Evolutionary conservation across 2,113 vertebrate species (phyloP).

Genomic region (Sciurus niger): DNA sequence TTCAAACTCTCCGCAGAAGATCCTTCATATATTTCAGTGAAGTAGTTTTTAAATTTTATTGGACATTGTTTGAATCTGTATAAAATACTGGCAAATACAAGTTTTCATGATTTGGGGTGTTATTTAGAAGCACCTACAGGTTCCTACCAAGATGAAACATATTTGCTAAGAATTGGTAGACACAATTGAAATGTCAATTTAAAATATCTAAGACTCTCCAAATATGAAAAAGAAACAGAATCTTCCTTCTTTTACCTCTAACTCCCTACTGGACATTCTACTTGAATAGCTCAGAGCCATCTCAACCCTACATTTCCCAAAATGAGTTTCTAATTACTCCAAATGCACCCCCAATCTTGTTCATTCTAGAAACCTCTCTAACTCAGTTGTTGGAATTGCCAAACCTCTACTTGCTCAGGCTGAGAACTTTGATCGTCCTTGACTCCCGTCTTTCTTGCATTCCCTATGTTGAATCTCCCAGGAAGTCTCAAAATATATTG

Average conservation of each 20-base stretch:
- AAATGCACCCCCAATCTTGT: background rate
- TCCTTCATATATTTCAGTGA: slow-evolving; percentile 75
- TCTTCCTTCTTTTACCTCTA: background rate
- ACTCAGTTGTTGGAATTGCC: background rate
- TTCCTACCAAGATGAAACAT: slow-evolving; percentile 78
- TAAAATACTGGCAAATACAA: slow-evolving; percentile 81
- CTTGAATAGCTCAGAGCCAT: background rate
- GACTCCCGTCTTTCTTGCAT: background rate
- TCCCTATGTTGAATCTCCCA: background rate
- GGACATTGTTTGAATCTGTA: slow-evolving; percentile 83
- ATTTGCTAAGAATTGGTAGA: slow-evolving; percentile 67
- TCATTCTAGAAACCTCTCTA: background rate
- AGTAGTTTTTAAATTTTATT: slow-evolving; percentile 78
- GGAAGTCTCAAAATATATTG: background rate
- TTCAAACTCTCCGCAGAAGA: slow-evolving; percentile 74
- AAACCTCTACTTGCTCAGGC: background rate
- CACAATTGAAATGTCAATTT: slow-evolving; percentile 77
- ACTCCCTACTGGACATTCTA: background rate
- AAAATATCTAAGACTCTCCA: slow-evolving; percentile 82
- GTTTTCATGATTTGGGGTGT: slow-evolving; percentile 53
- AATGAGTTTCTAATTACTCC: background rate
- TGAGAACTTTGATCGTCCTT: background rate
- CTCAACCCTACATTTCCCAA: background rate
- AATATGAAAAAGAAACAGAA: background rate
- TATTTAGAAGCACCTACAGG: slow-evolving; percentile 76